Evolutionary conservation across 2,888 invertebrate species (phyloP), one percentile per base, ranked within the genome.

Genomic region (Cephus pygmeus): DNA sequence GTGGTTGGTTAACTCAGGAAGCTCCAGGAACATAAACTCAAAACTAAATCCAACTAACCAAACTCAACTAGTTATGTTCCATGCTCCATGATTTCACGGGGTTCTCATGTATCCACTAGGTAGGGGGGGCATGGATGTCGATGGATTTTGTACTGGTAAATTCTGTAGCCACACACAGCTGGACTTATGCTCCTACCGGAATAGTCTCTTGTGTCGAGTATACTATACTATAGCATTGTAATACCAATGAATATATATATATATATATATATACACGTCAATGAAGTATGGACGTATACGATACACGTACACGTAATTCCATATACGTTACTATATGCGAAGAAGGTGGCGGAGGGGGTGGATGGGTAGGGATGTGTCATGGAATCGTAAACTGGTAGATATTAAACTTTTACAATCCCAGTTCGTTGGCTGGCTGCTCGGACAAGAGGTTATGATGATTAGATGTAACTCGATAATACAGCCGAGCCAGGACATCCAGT

Each of bases 381-480:
- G 86, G 82, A 87, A 87, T 90, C 91, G 89, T 91, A 91, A 91
- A 91, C 86, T 85, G 85, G 84, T 86, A 85, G 90, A 90, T 90
- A 91, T 90, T 90, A 91, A 91, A 91, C 85, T 91, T 91, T 91
- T 90, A 90, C 90, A 90, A 87, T 90, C 86, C 85, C 81, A 82
- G 86, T 83, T 85, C 84, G 86, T 84, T 84, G 85, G 85, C 82
- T 81, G 83, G 84, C 79, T 84, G 84, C 85, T 86, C 85, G 87
- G 87, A 88, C 88, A 88, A 87, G 87, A 88, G 88, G 88, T 91
- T 90, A 90, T 85, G 90, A 90, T 91, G 91, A 91, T 91, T 91
- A 91, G 90, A 91, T 90, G 90, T 91, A 91, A 90, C 90, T 89
- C 86, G 90, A 90, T 91, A 90, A 91, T 90, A 87, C 88, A 84